Conservation (phyloP, 2,888 invertebrate species). For the Limnephilus marmoratus region DNA sequence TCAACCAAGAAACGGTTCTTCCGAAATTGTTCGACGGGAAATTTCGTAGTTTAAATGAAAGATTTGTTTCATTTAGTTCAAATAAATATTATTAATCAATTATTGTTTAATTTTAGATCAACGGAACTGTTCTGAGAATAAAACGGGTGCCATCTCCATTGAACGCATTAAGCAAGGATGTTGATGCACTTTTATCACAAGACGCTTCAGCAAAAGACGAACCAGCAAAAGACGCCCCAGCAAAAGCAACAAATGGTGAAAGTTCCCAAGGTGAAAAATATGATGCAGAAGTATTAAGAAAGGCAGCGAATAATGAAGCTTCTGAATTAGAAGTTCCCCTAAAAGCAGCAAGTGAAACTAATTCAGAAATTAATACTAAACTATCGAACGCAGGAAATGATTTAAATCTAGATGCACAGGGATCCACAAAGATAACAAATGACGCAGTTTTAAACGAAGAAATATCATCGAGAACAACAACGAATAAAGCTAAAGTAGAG, state of each 20-base stretch:
- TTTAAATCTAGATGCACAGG: not conserved
- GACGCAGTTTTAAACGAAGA: not conserved
- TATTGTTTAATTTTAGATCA: not conserved
- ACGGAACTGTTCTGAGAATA: not conserved
- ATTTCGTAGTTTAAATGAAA: no score
- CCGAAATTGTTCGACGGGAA: no score
- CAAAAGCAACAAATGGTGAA: not conserved
- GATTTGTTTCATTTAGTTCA: no score
- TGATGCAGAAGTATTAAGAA: not conserved
- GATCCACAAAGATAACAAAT: not conserved
- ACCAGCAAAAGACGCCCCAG: not conserved
- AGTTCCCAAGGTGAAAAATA: not conserved
- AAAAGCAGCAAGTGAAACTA: not conserved
- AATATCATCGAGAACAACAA: not conserved
- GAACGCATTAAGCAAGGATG: not conserved
- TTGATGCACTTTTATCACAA: not conserved
- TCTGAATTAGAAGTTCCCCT: not conserved
- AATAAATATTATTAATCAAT: no score
- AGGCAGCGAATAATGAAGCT: not conserved
- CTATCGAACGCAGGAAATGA: not conserved
- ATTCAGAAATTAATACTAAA: no score
- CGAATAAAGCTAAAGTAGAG: not conserved
- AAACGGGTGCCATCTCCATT: not conserved
- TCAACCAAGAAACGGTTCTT: no score
- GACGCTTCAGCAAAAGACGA: not conserved